These are phyloP conservation scores for Piaya cayana DNA, from an alignment of 2,113 vertebrate genomes.

Conservation along the genomic window DNA sequence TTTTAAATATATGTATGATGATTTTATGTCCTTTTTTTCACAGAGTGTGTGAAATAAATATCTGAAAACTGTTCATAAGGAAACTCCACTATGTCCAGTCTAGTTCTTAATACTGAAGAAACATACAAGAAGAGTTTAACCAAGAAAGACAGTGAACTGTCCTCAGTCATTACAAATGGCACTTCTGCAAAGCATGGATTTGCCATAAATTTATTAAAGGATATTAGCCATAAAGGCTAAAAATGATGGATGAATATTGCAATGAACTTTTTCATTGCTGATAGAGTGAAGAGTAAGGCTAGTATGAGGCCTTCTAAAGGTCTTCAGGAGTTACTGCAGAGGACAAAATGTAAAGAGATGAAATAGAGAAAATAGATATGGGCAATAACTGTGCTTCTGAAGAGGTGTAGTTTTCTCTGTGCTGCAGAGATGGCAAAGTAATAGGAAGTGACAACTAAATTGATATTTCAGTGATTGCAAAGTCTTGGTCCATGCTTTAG, in stretches of 20 bases:
- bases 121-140: not conserved
- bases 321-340: conserved; percentile 33
- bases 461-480: conserved; percentile 23
- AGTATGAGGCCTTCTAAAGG: conserved; percentile 36
- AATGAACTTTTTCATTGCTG: conserved; percentile 44
- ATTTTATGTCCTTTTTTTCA: not conserved
- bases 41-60: not conserved
- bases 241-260: conserved; percentile 51
- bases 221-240: conserved; percentile 45
- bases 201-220: conserved; percentile 5
- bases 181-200: not conserved
- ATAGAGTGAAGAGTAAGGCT: conserved; percentile 16
- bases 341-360: conserved; percentile 20
- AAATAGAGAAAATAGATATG: conserved; percentile 30
- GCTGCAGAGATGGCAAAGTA: conserved; percentile 4
- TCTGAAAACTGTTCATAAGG: not conserved
- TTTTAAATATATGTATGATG: not conserved
- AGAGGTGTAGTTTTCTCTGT: conserved; percentile 10
- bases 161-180: not conserved
- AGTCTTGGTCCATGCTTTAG: not conserved
- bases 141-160: not conserved
- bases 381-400: conserved; percentile 12
- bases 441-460: conserved; percentile 41
- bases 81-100: not conserved
- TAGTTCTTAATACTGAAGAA: not conserved